A percentile compares a stretch with the other conserved stretches of the same genome.
Conservation (phyloP, 1,140 invertebrate genomes). For the Parasteatoda tepidariorum region DNA sequence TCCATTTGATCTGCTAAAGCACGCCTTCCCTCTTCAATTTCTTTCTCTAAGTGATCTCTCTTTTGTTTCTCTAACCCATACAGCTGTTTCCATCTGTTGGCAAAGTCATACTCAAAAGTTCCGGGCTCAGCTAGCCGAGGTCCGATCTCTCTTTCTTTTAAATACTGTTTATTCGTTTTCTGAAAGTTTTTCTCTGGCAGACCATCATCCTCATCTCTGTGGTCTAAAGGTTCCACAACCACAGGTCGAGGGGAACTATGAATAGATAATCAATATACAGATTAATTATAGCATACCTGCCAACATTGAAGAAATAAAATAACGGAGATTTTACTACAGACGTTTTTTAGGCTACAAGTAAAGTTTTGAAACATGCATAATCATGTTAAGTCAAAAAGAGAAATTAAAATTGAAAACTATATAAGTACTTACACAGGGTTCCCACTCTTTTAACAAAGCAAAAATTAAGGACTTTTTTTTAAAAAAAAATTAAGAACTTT, state of each 20-base stretch:
- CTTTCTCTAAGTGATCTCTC: constrained; percentile 88
- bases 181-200: constrained; percentile 90
- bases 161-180: constrained; percentile 85
- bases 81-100: constrained; percentile 94
- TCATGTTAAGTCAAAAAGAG: too few relatives aligned
- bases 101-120: constrained; percentile 96
- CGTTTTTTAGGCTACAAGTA: too few relatives aligned
- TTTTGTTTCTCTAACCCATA: constrained; percentile 93
- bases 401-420: too few relatives aligned
- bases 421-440: too few relatives aligned
- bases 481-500: too few relatives aligned
- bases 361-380: too few relatives aligned
- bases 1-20: constrained; percentile 96
- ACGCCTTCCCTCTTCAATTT: constrained; percentile 77
- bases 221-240: constrained; percentile 88
- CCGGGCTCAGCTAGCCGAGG: constrained; percentile 89
- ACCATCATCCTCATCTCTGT: constrained; percentile 93
- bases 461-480: too few relatives aligned
- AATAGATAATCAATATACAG: not conserved
- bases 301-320: too few relatives aligned
- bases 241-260: constrained; percentile 78
- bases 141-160: constrained; percentile 82
- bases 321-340: too few relatives aligned
- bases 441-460: too few relatives aligned
- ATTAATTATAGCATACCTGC: too few relatives aligned